phyloP scores from a whole-genome alignment of 2,113 vertebrate species.

The Malurus melanocephalus region DNA sequence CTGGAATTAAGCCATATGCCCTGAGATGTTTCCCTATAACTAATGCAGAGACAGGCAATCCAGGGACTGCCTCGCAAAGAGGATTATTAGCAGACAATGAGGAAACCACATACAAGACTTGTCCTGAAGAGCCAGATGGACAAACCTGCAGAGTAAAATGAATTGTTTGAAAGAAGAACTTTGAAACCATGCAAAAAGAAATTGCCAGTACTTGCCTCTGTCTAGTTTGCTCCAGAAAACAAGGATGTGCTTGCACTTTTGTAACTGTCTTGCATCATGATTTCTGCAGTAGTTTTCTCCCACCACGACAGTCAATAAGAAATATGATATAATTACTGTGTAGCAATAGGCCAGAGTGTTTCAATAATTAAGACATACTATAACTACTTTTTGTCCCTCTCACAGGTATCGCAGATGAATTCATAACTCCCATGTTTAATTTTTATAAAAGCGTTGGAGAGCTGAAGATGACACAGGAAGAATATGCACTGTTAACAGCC shows the following conservation, averaged over 20 bases:
- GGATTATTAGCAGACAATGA: neutral
- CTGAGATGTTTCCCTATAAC: neutral
- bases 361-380: neutral
- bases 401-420: conserved; percentile 92
- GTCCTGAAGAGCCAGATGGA: neutral
- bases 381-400: neutral
- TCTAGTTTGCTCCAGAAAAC: neutral
- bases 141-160: neutral
- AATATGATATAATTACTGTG: neutral
- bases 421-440: conserved; percentile 93
- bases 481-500: conserved; percentile 92
- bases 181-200: neutral
- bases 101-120: neutral
- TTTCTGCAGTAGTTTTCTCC: neutral
- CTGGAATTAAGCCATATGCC: neutral
- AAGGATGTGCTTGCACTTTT: neutral
- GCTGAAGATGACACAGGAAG: conserved; percentile 90
- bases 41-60: neutral
- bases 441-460: conserved; percentile 95
- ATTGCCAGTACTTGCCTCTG: neutral
- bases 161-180: neutral
- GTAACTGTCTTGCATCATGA: neutral
- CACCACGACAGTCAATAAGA: neutral
- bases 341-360: neutral
- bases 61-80: neutral